Base-by-base conservation (phyloP, 2,888 invertebrate species). In the Callyntrura guangdongensis region DNA sequence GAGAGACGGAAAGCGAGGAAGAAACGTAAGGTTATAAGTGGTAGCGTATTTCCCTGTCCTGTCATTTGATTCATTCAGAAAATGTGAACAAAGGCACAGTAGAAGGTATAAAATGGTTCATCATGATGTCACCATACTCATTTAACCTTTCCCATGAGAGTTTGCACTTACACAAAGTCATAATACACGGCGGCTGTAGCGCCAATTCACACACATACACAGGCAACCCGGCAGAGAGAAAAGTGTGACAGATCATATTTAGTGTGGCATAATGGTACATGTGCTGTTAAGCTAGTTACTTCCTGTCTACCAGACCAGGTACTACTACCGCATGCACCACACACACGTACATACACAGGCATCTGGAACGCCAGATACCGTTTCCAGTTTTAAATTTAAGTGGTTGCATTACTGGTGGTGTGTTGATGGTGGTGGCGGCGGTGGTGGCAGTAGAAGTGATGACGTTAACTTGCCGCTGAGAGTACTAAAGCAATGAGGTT, bases 101-200 rank as follows among this genome's bases (percentile, higher is more conserved):
- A 12, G 74, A 69, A 83, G 74, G 74, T 82, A 89, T 74, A 83
- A 89, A 83, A 74, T 36, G 72, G 82, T 82, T 88, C 88, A 89
- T 89, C 89, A 89, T 89, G 20, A 74, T 89, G 89, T 89, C 89
- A 89, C 83, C 89, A 25, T 83, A 59, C 82, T 89, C 89, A 83
- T 89, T 89, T 83, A 89, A 89, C 89, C 83, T 83, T 89, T 89
- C 83, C 89, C 83, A 74, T 83, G 89, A 83, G 83, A 83, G 59
- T 74, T 72, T 79, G n/a, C 81, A 81, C 67, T 49, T 64, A 36
- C 83, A 67, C 64, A 14, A 4, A 36, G n/a, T 67, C 64, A 83
- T 67, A 36, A 59, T 77, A 53, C 11, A n/a, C 17, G 72, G 20
- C 47, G 72, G 47, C 47, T 12, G 20, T 11, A 64, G 20, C 17